These are phyloP conservation scores for Chouioia cunea DNA, from an alignment of 2,888 invertebrate species.

Conservation along the genomic window DNA sequence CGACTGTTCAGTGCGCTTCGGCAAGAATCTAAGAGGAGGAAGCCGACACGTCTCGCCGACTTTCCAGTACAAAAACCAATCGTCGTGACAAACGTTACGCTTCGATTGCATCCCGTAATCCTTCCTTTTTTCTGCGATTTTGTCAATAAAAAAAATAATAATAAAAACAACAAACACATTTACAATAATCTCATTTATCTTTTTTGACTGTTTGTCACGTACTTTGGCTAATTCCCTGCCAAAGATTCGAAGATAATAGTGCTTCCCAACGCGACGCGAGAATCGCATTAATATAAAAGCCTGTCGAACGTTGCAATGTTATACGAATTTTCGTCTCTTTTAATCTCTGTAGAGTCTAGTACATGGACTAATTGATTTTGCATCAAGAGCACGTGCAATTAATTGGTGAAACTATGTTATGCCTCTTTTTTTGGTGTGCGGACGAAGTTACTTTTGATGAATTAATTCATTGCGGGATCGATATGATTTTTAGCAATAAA, in stretches of 20 bases:
- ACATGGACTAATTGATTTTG: constrained; percentile 41
- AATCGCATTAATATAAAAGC: constrained; percentile 59
- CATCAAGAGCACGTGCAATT: constrained; percentile 32
- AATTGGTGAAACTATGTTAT: too few species aligned
- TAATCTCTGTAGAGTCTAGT: constrained; percentile 30
- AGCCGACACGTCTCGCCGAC: constrained; percentile 49
- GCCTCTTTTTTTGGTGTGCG: too few species aligned
- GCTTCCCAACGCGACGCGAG: constrained; percentile 47
- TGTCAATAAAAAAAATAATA: constrained; percentile 1
- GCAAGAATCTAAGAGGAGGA: constrained; percentile 41
- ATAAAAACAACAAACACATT: too few species aligned
- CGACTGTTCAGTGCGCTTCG: constrained; percentile 39
- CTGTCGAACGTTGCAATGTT: constrained; percentile 27
- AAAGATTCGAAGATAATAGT: neutral
- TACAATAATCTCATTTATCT: too few species aligned
- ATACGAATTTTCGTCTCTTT: constrained; percentile 38
- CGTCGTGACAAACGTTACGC: constrained; percentile 57
- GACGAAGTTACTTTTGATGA: too few species aligned
- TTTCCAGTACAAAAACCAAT: constrained; percentile 55
- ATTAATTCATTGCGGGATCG: too few species aligned
- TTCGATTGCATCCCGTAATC: constrained; percentile 51
- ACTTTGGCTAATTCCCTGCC: neutral
- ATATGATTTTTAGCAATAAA: too few species aligned
- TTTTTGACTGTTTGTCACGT: neutral
- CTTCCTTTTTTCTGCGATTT: neutral